Conservation (phyloP, 2,797 vertebrate genomes). For the Neopelma chrysocephalum region DNA sequence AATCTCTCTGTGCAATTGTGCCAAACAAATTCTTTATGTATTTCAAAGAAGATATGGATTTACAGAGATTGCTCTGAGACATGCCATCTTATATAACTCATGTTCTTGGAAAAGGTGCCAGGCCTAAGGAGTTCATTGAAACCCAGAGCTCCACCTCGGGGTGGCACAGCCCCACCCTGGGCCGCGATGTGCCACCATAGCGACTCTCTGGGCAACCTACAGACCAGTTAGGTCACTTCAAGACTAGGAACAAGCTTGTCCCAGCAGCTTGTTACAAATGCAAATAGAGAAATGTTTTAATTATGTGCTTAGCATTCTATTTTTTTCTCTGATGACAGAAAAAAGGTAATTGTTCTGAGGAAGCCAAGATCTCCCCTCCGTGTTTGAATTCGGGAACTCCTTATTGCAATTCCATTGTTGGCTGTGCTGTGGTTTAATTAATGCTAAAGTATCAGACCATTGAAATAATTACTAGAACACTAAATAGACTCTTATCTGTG, state of each 20-base stretch:
- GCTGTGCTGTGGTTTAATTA: conserved; percentile 34
- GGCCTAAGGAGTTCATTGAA: neutral
- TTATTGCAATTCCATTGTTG: neutral
- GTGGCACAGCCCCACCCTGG: conserved; percentile 1
- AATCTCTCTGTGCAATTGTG: neutral
- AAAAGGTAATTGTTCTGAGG: neutral
- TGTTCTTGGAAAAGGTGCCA: neutral
- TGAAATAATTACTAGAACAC: conserved; percentile 58
- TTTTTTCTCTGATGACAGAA: neutral
- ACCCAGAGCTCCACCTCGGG: neutral
- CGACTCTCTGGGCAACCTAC: conserved; percentile 11
- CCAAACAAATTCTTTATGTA: neutral
- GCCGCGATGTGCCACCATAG: neutral
- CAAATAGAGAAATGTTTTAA: neutral
- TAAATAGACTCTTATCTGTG: conserved; percentile 28
- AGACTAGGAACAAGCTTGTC: neutral
- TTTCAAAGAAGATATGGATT: neutral
- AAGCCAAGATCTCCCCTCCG: neutral
- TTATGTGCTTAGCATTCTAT: neutral
- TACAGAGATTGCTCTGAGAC: neutral
- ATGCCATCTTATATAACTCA: neutral
- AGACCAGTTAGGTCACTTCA: conserved; percentile 51
- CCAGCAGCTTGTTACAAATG: neutral
- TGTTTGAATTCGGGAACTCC: neutral
- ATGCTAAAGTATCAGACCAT: neutral